Evolutionary conservation across 2,113 vertebrate species (phyloP), one percentile per base, ranked within the genome.

Genomic region (Plecturocebus donacophilus): DNA sequence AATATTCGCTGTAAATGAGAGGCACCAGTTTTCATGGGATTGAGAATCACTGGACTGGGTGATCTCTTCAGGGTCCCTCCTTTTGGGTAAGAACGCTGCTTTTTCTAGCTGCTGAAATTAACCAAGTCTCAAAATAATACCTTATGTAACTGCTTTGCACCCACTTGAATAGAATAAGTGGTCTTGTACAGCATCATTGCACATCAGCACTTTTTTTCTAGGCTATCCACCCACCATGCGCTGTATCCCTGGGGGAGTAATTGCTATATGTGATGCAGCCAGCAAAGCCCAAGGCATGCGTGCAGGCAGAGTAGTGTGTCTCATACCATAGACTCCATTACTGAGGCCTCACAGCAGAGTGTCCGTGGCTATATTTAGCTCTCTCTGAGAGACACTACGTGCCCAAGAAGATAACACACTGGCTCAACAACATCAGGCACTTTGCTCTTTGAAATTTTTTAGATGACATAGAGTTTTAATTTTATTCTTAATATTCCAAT

Each of bases 381-480:
- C 49, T 87, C 71, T 68, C 49, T 85, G 86, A 81, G 38, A 87
- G 58, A 52, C 5, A 27, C 19, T 12, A 32, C 49, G 32, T 68
- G 13, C 73, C 85, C 58, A 66, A 66, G 32, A 84, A 85, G 83
- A 87, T 81, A 61, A 95, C 21, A 68, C 49, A 68, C 19, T 17
- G 21, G 6, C 25, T 85, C 80, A 27, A 6, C 17, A 40, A 79
- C 25, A 45, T 30, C 47, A 73, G 61, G 49, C 35, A 1, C 49
- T 80, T 79, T 40, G 21, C 32, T 90, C 68, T 97, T 71, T 8
- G 13, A 81, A 52, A 54, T 5, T 38, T 76, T 91, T 93, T 73
- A 90, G 61, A 79, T 83, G 73, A 76, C 73, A 81, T 49, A 79
- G 11, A 82, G 27, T 71, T 92, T 79, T 91, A 77, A 92, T 86